Base-by-base conservation (phyloP, 2,113 vertebrate species). In the Axis porcinus region DNA sequence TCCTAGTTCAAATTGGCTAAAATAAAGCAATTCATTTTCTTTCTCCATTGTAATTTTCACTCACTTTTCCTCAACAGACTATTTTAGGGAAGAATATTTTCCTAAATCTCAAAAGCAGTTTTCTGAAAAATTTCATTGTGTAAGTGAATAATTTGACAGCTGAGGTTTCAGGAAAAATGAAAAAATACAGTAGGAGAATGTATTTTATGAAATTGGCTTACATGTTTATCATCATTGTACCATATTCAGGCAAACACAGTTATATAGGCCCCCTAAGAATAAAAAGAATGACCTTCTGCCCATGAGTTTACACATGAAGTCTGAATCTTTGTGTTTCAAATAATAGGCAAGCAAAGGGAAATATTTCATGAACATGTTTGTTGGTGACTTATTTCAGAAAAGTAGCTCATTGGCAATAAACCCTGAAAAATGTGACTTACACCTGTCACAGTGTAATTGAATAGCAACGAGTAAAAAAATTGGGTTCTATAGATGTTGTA, bases 21-120 rank as follows among this genome's bases (percentile, higher is more conserved):
- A 88, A 81, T 55, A 93, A 95, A 78, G 40, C 40, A 85, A 79
- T 36, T 89, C 8, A 54, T 81, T 95, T 97, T 92, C 33, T 91
- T 78, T 88, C 47, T 76, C 30, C 89, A 30, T 55, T 85, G 60
- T 95, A 70, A 78, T 86, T 94, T 97, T 97, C 25, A 86, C n/a
- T 64, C 2, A 50, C 23, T 94, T 97, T 96, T 95, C 55, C 91
- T 91, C 55, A 92, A 84, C 11, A 79, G 90, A 74, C 62, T 95
- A 76, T 95, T 95, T 91, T 89, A 98, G 91, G 90, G 79, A 97
- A 55, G 52, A 81, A 19, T 47, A 83, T 93, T 95, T 96, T 92
- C 60, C 36, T 94, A 95, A 89, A n/a, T 95, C 57, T 89, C 87
- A 86, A 86, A 86, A 91, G 50, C 19, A 57, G 10, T 92, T 95